Base-by-base conservation (phyloP, 1,140 invertebrate species). In the Ridgeia piscesae region DNA sequence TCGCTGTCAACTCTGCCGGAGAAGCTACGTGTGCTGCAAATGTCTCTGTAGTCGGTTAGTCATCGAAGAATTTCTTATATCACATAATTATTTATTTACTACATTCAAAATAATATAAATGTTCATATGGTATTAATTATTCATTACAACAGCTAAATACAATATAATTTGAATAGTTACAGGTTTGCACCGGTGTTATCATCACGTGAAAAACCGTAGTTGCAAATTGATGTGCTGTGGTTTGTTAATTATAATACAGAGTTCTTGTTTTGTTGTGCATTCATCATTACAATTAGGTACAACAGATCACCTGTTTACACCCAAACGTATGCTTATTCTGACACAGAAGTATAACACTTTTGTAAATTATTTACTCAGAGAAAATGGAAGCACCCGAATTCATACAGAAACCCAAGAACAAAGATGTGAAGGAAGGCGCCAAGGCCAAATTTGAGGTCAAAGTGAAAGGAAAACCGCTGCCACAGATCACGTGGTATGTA, bases 321-420 rank as follows among this genome's bases (percentile, higher is more conserved):
- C n/a, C n/a, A n/a, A n/a, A n/a, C n/a, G n/a, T n/a, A n/a, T n/a
- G n/a, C n/a, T n/a, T n/a, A n/a, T n/a, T n/a, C n/a, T n/a, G n/a
- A n/a, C n/a, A 77, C 58, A 77, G 2, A 27, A 21, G 58, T 77
- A n/a, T 77, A 17, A 77, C 4, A 21, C 21, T 31, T 21, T 21
- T 77, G 17, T 77, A 9, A 77, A 77, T 77, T 9, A 77, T 77
- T 77, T 77, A 95, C 95, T 58, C 94, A 96, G 96, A 96, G 35
- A 95, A 95, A 90, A 96, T 96, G 92, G 94, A 95, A 48, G 96
- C 96, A 89, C 96, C 96, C 33, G 94, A 95, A 89, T 96, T 96
- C 94, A 94, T 95, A 17, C 94, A 96, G 92, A 95, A 95, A 88
- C 94, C 96, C 50, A 94, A 96, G 92, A 94, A 94, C 88, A 93